A percentile compares a stretch with the other conserved stretches of the same genome.
phyloP scores from a whole-genome alignment of 2,113 vertebrate species.

The Pluvianellus socialis region DNA sequence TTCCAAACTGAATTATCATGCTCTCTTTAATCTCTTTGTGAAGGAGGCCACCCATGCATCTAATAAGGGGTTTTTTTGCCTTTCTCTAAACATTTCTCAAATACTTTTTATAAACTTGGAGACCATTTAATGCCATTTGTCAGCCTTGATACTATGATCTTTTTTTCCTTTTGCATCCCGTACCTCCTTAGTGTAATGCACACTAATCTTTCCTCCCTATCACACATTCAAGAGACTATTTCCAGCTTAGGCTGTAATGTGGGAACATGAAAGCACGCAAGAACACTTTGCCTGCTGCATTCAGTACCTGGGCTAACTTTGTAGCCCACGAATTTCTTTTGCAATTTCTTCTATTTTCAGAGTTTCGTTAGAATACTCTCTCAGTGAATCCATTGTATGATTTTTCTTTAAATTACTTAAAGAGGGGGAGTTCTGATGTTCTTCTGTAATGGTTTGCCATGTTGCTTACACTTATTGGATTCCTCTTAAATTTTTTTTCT shows the following conservation, averaged over 20 bases:
- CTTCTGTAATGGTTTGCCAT: not conserved
- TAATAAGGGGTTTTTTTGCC: not conserved
- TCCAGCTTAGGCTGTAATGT: not conserved
- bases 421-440: not conserved
- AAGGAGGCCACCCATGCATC: conserved; percentile 55
- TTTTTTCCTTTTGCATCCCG: not conserved
- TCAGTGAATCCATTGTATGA: not conserved
- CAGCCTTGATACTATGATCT: not conserved
- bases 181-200: not conserved
- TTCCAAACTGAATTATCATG: conserved; percentile 51
- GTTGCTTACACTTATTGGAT: not conserved
- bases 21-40: conserved; percentile 49
- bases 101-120: not conserved
- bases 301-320: not conserved
- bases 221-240: not conserved
- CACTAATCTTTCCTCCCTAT: not conserved
- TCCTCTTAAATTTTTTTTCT: not conserved
- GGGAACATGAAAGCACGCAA: not conserved
- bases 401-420: too few species aligned
- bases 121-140: conserved; percentile 18
- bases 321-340: not conserved
- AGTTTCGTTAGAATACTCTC: not conserved
- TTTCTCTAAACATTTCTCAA: not conserved
- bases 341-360: not conserved
- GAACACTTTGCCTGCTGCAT: not conserved